Evolutionary conservation across 2,797 vertebrate genomes (phyloP), one percentile per base, ranked within the genome.

Genomic region (Girardinus metallicus): DNA sequence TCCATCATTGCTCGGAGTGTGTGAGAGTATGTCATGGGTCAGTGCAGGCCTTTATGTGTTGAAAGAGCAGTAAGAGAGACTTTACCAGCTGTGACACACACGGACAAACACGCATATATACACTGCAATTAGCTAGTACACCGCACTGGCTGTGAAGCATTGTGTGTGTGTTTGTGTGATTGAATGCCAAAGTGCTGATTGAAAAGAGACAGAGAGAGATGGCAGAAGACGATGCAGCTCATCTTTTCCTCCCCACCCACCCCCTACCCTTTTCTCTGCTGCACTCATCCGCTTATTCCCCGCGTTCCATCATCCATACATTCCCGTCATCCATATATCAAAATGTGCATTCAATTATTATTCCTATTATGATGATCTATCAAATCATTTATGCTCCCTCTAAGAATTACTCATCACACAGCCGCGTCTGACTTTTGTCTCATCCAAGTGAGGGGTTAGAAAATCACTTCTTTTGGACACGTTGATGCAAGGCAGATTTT

Each of bases 71-170:
- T 87, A 89, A 91, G 89, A 91, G 86, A 85, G 87, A 88, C 83
- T 84, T 77, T 79, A 86, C 92, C 92, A 94, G 93, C 93, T 95
- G 93, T 92, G 87, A 83, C 90, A 90, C 85, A 73, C 62, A 77
- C 83, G 74, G 60, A 76, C 73, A 77, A 66, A 83, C 75, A 76
- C 71, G 78, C 70, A 83, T 70, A 86, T 83, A 84, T 73, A 72
- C 76, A 78, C 84, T 77, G 86, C 89, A 94, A 93, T 96, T 95
- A 95, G 91, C 89, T 83, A 86, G 90, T 86, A 92, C 83, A 80
- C 83, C 82, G 87, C 73, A 75, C 66, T 74, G 66, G 73, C 2
- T 46, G 46, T 89, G 62, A 70, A 86, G 82, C 77, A 43, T 21
- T 47, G 53, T 55, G 26, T 55, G 53, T 68, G 80, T 74, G 49